Conservation (phyloP, 2,113 vertebrate genomes). For the Carlito syrichta region DNA sequence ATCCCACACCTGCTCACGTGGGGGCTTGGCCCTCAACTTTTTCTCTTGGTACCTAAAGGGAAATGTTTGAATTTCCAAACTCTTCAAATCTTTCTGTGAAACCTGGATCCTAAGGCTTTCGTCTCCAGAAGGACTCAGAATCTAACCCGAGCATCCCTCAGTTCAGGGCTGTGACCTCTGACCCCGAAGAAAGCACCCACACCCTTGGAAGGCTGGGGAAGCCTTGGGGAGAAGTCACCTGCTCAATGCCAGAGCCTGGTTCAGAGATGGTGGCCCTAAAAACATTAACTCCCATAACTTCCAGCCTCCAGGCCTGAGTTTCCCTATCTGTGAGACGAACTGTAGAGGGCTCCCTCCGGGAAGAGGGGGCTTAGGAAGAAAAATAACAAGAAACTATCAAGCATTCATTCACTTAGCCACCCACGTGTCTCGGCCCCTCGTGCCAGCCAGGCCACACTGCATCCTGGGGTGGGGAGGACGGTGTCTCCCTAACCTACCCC, state of each 20-base stretch:
- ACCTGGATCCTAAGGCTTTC: background rate
- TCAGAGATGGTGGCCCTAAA: background rate
- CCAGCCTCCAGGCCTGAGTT: background rate
- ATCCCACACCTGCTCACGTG: background rate
- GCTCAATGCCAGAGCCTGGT: background rate
- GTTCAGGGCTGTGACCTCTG: background rate
- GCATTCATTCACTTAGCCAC: background rate
- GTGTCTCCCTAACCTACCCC: background rate
- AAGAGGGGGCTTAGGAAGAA: background rate
- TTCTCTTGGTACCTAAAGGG: background rate
- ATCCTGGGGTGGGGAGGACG: background rate
- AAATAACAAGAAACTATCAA: background rate
- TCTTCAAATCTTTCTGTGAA: background rate
- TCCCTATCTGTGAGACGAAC: background rate
- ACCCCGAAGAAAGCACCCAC: background rate
- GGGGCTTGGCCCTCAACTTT: background rate
- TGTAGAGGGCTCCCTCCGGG: too few species aligned
- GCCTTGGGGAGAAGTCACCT: background rate
- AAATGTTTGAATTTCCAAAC: background rate
- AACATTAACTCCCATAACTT: fast-evolving
- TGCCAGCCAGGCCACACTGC: background rate
- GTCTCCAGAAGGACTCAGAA: background rate
- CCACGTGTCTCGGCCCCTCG: background rate
- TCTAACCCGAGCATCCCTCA: background rate
- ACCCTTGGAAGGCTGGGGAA: background rate